Base-by-base conservation (phyloP, 2,888 invertebrate genomes). In the Agrenia bidenticulata region DNA sequence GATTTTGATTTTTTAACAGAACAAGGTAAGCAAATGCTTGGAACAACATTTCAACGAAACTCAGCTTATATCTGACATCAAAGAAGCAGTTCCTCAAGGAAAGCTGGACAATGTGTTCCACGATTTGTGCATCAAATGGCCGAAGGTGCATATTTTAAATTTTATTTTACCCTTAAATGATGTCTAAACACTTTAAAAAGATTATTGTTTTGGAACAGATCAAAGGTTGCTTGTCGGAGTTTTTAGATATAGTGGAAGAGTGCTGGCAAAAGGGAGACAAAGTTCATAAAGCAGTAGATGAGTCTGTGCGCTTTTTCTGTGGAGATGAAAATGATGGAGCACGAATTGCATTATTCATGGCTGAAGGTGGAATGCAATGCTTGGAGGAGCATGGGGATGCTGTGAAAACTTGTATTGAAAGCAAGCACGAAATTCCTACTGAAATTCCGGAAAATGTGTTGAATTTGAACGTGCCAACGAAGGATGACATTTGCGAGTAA, bases 71-170 rank as follows among this genome's bases (percentile, higher is more conserved):
- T 45, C 60, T 32, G 74, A 76, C 57, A 68, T 76, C 32, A 55
- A 71, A 24, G 68, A 67, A n/a, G 70, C 76, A 11, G 67, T 76
- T 51, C 74, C 76, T 0, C 62, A 69, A 49, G 76, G 74, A 13
- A 71, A 72, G 32, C 64, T 76, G 64, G 76, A 76, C 54, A 61
- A 66, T n/a, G 76, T 74, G 2, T 76, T 76, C 58, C 67, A 59
- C 21, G 67, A 70, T 23, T 64, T 73, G 39, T 76, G 76, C 49
- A 21, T 66, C 4, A 74, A 76, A 27, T 74, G 73, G 73, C 73
- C 75, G 0, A 69, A 72, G 21, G 70, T 70, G 15, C 45, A 39
- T 21, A n/a, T 24, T 24, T 57, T 21, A 19, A 57, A 17, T 57
- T 5, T 39, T 57, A 15, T 26, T n/a, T n/a, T 39, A 41, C 1